These are phyloP conservation scores for Zelleria hepariella DNA, from an alignment of 2,888 invertebrate genomes.

Conservation along the genomic window DNA sequence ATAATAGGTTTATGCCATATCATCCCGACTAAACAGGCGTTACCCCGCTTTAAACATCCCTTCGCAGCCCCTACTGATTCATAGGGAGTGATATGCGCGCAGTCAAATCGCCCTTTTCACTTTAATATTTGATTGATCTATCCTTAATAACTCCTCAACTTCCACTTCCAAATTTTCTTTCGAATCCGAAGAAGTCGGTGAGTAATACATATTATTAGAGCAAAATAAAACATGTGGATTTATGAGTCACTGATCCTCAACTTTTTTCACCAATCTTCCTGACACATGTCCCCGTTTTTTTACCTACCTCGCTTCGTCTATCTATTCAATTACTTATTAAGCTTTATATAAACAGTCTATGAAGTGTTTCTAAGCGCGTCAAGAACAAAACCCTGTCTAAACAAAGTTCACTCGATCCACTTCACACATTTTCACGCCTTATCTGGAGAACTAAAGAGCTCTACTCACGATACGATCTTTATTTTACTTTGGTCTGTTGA, in stretches of 20 bases:
- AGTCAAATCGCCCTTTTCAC: slow-evolving; percentile 22
- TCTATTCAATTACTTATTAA: neutral
- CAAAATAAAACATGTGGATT: neutral
- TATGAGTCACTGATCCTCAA: neutral
- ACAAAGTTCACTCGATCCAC: neutral
- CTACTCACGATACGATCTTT: neutral
- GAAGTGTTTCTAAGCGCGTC: neutral
- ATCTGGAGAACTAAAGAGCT: neutral
- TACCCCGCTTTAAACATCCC: slow-evolving; percentile 25
- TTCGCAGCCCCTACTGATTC: slow-evolving; percentile 26
- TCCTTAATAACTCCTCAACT: slow-evolving; percentile 13
- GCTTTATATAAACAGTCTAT: neutral
- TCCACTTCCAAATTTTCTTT: neutral
- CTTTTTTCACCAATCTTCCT: neutral
- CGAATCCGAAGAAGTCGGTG: neutral
- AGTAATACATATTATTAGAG: neutral
- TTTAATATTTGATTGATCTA: slow-evolving; percentile 17
- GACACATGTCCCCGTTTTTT: neutral
- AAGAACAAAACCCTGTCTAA: neutral
- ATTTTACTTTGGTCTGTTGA: neutral
- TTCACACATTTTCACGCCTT: neutral
- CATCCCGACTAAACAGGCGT: slow-evolving; percentile 26
- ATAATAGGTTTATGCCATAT: slow-evolving; percentile 17
- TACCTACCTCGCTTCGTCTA: neutral
- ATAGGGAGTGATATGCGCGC: slow-evolving; percentile 20